These are phyloP conservation scores for Sesia apiformis DNA, from an alignment of 2,888 invertebrate genomes.

Conservation along the genomic window DNA sequence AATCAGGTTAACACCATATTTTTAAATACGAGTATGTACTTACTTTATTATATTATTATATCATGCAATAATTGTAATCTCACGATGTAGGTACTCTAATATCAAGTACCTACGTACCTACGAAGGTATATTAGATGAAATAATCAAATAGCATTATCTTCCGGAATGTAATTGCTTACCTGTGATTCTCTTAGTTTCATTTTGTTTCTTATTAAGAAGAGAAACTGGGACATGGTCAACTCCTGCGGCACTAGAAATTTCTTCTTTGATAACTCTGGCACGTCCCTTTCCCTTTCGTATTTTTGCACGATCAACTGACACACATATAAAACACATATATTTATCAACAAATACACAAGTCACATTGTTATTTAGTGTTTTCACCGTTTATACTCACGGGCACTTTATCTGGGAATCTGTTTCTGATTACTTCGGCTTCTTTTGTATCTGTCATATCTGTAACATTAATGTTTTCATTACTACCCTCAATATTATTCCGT, in stretches of 20 bases:
- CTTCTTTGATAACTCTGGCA: constrained; percentile 85
- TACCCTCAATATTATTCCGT: neutral
- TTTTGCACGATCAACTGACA: constrained; percentile 85
- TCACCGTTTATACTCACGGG: constrained; percentile 74
- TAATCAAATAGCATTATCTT: no score
- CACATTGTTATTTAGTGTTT: neutral
- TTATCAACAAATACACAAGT: neutral
- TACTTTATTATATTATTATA: no score
- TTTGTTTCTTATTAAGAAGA: constrained; percentile 80
- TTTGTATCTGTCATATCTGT: constrained; percentile 31
- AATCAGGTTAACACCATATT: no score
- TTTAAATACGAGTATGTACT: no score
- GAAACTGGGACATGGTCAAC: constrained; percentile 90
- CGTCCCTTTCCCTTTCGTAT: constrained; percentile 81
- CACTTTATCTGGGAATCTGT: constrained; percentile 85
- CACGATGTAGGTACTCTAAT: no score
- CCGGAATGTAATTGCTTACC: constrained; percentile 19
- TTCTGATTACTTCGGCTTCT: constrained; percentile 82
- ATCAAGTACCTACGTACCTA: no score
- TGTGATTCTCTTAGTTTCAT: constrained; percentile 65
- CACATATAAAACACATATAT: neutral
- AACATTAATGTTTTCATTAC: neutral
- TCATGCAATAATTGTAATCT: no score
- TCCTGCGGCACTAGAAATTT: constrained; percentile 93
- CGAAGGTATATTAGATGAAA: no score